phyloP scores from a whole-genome alignment of 2,888 invertebrate species.

The Caenorhabditis auriculariae region DNA sequence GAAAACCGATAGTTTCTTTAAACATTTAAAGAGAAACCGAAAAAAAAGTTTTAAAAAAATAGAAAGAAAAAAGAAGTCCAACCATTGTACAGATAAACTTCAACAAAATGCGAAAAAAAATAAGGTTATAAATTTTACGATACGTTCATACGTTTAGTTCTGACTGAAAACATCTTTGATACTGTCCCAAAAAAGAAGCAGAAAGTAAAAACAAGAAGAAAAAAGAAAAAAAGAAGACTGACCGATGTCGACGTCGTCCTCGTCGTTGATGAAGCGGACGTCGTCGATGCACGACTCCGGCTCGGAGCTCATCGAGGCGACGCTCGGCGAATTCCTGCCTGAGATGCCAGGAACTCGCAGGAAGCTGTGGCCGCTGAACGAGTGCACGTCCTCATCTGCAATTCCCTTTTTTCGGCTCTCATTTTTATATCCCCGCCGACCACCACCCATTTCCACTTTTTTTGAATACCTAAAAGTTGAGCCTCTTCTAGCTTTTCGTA shows the following conservation, averaged over 20 bases:
- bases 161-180: background rate
- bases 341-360: constrained; percentile 38
- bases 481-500: no score
- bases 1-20: no score
- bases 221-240: constrained; percentile 12
- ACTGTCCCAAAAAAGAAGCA: constrained; percentile 3
- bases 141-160: background rate
- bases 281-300: constrained; percentile 55
- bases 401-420: background rate
- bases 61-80: no score
- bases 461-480: no score
- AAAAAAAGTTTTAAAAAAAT: no score
- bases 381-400: constrained; percentile 33
- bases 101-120: no score
- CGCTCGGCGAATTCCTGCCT: constrained; percentile 46
- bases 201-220: background rate
- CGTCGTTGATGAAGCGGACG: constrained; percentile 31
- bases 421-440: background rate
- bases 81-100: no score
- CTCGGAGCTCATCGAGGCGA: constrained; percentile 51
- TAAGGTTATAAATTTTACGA: no score
- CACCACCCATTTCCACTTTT: no score
- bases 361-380: constrained; percentile 33
- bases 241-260: constrained; percentile 43
- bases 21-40: no score